Evolutionary conservation across 2,113 vertebrate species (phyloP).

Genomic region (Calcarius ornatus): DNA sequence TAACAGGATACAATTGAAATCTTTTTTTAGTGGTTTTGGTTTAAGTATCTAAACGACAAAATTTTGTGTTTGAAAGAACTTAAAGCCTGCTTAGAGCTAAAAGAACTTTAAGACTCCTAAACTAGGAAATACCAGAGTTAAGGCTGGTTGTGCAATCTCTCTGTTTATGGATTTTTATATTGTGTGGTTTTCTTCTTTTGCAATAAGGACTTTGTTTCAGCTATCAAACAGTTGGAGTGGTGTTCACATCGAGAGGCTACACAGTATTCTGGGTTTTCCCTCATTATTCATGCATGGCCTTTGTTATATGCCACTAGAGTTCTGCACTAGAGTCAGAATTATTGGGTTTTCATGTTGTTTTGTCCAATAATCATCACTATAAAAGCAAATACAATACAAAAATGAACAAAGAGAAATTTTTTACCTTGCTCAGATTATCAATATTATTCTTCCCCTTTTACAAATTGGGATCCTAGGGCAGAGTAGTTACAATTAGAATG

Average conservation of each 20-base stretch:
- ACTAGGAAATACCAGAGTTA: not conserved
- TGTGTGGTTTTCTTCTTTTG: not conserved
- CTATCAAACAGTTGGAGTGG: not conserved
- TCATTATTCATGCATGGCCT: not conserved
- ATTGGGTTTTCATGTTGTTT: not conserved
- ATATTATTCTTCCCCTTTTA: not conserved
- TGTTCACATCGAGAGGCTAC: not conserved
- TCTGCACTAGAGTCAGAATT: not conserved
- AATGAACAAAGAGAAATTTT: not conserved
- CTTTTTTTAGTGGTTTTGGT: not conserved
- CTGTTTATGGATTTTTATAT: not conserved
- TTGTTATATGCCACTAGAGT: not conserved
- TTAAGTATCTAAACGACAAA: not conserved
- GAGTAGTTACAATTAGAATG: not conserved
- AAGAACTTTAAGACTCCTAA: not conserved
- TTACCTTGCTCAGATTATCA: not conserved
- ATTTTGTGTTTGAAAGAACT: not conserved
- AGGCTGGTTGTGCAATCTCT: not conserved
- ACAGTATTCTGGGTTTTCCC: not conserved
- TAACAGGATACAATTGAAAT: not conserved
- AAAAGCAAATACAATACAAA: too few species aligned
- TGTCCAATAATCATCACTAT: not conserved
- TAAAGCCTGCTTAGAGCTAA: not conserved
- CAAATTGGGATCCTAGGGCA: not conserved
- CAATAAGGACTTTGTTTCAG: not conserved